A percentile compares a stretch with the other conserved stretches of the same genome.
These are phyloP conservation scores for Pterocles orientalis DNA, from an alignment of 2,113 vertebrate species.

Conservation along the genomic window DNA sequence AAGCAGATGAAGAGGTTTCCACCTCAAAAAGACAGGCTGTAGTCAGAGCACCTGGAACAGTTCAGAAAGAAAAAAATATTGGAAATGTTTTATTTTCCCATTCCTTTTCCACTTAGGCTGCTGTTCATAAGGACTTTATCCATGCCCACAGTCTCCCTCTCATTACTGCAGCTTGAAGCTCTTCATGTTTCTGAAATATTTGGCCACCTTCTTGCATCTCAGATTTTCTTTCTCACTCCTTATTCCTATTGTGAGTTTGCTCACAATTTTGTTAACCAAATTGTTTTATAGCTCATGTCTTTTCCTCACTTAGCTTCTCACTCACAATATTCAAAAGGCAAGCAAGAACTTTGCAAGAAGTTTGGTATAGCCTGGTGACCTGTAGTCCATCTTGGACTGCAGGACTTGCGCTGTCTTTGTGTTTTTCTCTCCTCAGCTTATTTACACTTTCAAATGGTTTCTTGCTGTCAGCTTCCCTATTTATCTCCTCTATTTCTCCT, in stretches of 20 bases:
- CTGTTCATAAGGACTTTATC: background rate
- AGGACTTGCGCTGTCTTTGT: background rate
- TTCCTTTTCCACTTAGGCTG: background rate
- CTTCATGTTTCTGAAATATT: background rate
- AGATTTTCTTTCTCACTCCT: background rate
- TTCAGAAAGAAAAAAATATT: background rate
- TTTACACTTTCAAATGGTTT: conserved; percentile 4
- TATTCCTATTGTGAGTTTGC: background rate
- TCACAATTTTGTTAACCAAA: background rate
- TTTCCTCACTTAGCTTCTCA: background rate
- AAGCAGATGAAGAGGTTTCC: background rate
- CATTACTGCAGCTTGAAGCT: background rate
- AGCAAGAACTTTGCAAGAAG: background rate
- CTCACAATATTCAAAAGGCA: background rate
- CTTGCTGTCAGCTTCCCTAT: background rate
- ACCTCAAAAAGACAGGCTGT: background rate
- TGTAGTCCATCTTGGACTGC: background rate
- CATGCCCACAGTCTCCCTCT: background rate
- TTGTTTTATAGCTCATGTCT: background rate
- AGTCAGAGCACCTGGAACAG: background rate
- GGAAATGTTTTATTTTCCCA: background rate
- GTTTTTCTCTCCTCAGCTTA: background rate
- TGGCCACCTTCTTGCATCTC: background rate
- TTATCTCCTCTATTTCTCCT: background rate
- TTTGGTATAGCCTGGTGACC: background rate